phyloP scores from a whole-genome alignment of 2,888 invertebrate species.

The Scaptomyza parva region DNA sequence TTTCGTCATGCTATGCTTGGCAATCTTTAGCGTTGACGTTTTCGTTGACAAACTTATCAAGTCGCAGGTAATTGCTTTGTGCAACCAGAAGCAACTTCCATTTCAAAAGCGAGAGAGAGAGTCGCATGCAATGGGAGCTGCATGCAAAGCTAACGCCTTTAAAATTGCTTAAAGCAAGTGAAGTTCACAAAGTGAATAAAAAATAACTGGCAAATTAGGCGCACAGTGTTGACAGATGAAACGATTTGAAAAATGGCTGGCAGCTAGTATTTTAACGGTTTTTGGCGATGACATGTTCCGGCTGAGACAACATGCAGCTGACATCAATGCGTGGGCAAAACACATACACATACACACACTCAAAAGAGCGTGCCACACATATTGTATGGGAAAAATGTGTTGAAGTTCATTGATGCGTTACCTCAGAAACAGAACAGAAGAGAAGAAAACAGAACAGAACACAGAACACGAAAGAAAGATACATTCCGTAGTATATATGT shows the following conservation, averaged over 20 bases:
- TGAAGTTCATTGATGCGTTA: slow-evolving; percentile 44
- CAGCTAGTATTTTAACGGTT: slow-evolving; percentile 6
- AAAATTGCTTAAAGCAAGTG: slow-evolving; percentile 7
- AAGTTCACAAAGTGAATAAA: slow-evolving; percentile 51
- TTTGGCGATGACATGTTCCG: slow-evolving; percentile 34
- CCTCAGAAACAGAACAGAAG: slow-evolving; percentile 25
- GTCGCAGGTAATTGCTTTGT: not conserved
- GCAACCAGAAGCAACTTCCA: not conserved
- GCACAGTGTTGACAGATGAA: slow-evolving; percentile 12
- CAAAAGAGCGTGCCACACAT: slow-evolving; percentile 15
- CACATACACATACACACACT: slow-evolving; percentile 27
- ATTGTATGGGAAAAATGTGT: slow-evolving; percentile 14
- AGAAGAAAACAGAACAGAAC: slow-evolving; percentile 17
- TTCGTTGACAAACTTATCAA: slow-evolving; percentile 38
- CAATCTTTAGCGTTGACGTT: slow-evolving; percentile 6
- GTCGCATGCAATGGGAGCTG: slow-evolving; percentile 4
- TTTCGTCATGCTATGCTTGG: not conserved
- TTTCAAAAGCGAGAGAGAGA: not conserved
- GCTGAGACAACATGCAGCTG: slow-evolving; percentile 65
- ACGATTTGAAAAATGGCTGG: slow-evolving; percentile 37
- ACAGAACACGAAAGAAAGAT: slow-evolving; percentile 3
- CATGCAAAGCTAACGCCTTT: slow-evolving; percentile 2
- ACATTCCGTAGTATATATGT: slow-evolving; percentile 6
- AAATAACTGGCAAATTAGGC: slow-evolving; percentile 63
- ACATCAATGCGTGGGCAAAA: slow-evolving; percentile 58